phyloP scores from a whole-genome alignment of 2,888 invertebrate species.

The Antitype chi region DNA sequence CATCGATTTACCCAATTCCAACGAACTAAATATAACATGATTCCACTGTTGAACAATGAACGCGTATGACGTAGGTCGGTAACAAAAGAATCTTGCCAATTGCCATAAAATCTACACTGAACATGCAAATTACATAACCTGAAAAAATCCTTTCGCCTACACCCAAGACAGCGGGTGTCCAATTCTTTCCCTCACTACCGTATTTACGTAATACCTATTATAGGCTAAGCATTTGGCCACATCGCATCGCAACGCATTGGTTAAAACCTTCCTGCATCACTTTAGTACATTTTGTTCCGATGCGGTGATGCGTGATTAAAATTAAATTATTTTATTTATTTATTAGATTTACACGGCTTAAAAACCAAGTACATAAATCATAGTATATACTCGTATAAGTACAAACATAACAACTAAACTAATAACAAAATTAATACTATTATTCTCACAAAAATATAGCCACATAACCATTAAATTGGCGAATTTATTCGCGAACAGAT shows the following conservation, averaged over 20 bases:
- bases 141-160: conserved; percentile 3
- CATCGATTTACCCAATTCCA: neutral
- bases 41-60: neutral
- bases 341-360: too few relatives aligned
- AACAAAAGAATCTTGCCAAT: neutral
- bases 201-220: conserved; percentile 32
- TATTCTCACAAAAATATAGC: too few relatives aligned
- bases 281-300: neutral
- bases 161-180: conserved; percentile 29
- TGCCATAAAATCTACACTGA: neutral
- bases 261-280: neutral
- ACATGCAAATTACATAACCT: neutral
- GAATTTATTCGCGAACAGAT: too few relatives aligned
- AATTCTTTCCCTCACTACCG: neutral
- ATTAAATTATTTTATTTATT: too few relatives aligned
- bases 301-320: neutral
- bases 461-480: too few relatives aligned
- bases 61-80: neutral
- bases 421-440: too few relatives aligned
- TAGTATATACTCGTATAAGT: too few relatives aligned
- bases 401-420: too few relatives aligned
- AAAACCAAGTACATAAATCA: too few relatives aligned
- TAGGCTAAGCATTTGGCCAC: neutral
- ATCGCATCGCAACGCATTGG: neutral
- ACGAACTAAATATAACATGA: neutral